Conservation (phyloP, 2,888 invertebrate genomes). For the Xylota segnis region DNA sequence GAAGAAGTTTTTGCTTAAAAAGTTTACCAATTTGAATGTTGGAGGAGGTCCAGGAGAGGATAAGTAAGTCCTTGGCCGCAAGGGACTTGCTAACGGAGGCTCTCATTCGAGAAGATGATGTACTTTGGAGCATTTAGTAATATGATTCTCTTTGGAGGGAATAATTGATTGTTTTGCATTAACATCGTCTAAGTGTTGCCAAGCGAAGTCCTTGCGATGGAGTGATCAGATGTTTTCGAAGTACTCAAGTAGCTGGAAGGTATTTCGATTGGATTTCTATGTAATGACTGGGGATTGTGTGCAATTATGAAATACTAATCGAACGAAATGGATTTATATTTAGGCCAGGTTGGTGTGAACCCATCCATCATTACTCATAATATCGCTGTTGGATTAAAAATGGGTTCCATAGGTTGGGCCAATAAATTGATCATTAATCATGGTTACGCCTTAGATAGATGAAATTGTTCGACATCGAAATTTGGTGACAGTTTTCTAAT, state of each 20-base stretch:
- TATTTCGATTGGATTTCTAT: not conserved
- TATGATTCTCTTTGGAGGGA: not conserved
- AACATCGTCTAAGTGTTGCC: not conserved
- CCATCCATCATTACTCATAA: not conserved
- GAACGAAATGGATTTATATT: too few relatives aligned
- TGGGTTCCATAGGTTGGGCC: not conserved
- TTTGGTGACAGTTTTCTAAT: not conserved
- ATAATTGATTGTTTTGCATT: slow-evolving; percentile 21
- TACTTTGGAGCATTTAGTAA: slow-evolving; percentile 5
- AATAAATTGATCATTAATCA: slow-evolving; percentile 17
- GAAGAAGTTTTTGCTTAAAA: slow-evolving; percentile 30
- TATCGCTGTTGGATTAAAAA: not conserved
- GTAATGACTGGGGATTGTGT: not conserved
- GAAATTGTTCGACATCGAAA: not conserved
- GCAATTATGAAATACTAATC: not conserved
- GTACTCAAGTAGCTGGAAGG: not conserved
- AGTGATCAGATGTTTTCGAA: not conserved
- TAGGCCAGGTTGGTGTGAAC: too few relatives aligned
- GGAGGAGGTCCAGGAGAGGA: not conserved
- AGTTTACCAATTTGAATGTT: slow-evolving; percentile 27
- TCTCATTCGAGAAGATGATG: not conserved
- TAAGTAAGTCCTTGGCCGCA: not conserved
- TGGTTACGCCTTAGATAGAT: not conserved
- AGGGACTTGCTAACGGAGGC: not conserved
- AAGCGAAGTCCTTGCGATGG: not conserved